Base-by-base conservation (phyloP, 2,888 invertebrate species). In the Drosophila meridionalis region DNA sequence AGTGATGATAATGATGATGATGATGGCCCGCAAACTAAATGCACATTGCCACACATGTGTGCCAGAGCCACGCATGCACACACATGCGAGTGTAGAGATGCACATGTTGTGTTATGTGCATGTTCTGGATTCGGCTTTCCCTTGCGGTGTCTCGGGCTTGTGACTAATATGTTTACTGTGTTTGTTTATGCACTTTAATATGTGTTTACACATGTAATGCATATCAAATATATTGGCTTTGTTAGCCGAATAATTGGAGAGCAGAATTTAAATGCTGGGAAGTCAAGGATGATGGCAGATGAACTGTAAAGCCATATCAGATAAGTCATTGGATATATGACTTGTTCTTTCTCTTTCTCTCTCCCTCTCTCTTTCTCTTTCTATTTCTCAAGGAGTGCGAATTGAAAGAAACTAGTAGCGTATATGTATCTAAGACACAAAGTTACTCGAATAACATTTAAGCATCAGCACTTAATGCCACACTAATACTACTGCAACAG, bases 111-210 rank as follows among this genome's bases (percentile, higher is more conserved):
- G 45, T 26, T 26, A 30, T 14, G 11, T 28, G 14, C 28, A 43
- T 58, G 43, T 64, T 52, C 50, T 55, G 66, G 45, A 47, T 32
- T n/a, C 20, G 67, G 67, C 47, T 67, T 67, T 67, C 67, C 67
- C 67, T 55, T 7, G 45, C 45, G 32, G 26, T 47, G 28, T 53
- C 38, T 14, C 66, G 34, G 20, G 38, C 34, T 32, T 53, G 52
- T 66, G 55, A 66, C 55, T 55, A 55, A 67, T 34, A 52, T 47
- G n/a, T 45, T 34, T 7, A 53, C 38, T 6, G 47, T 1, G 34
- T 47, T 47, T 30, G 47, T 14, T 45, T 45, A 34, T 45, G 26
- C 4, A 43, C 43, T 32, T 43, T 57, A 34, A 34, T 43, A 34
- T 14, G 12, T 32, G 48, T 14, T 48, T 48, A 48, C 48, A 48